A percentile compares a stretch with the other conserved stretches of the same genome.
Evolutionary conservation across 2,113 vertebrate genomes (phyloP).

Genomic region (Ranitomeya variabilis): DNA sequence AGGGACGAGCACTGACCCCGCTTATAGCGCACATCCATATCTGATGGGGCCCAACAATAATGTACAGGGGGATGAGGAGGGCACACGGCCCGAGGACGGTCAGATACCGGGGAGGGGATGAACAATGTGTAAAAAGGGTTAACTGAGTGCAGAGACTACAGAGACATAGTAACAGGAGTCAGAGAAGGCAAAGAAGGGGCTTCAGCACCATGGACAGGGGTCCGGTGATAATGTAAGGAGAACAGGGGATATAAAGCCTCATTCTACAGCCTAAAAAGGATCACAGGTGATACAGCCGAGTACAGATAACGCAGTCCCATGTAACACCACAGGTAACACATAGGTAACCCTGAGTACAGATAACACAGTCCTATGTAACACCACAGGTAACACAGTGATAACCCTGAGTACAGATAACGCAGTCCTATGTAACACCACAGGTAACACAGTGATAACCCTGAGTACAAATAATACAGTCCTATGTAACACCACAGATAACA

Average conservation of each 20-base stretch:
- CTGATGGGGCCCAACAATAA: neutral
- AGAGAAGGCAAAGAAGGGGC: too few species aligned
- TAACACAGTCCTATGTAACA: neutral
- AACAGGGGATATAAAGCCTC: neutral
- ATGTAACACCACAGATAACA: too few species aligned
- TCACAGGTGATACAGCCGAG: neutral
- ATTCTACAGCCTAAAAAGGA: neutral
- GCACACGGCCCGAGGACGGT: neutral
- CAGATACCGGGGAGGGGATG: neutral
- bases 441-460: neutral
- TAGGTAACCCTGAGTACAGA: neutral
- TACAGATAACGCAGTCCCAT: neutral
- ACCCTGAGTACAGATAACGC: neutral
- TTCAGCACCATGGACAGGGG: neutral
- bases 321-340: neutral
- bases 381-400: neutral
- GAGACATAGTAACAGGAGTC: too few species aligned
- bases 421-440: neutral
- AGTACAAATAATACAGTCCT: neutral
- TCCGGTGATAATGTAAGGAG: neutral
- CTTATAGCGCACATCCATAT: neutral
- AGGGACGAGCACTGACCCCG: slow-evolving; percentile 19
- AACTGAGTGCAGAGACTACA: neutral
- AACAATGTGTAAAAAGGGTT: neutral
- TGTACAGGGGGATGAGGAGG: neutral